Evolutionary conservation across 2,113 vertebrate genomes (phyloP).

Genomic region (Globicephala melas): DNA sequence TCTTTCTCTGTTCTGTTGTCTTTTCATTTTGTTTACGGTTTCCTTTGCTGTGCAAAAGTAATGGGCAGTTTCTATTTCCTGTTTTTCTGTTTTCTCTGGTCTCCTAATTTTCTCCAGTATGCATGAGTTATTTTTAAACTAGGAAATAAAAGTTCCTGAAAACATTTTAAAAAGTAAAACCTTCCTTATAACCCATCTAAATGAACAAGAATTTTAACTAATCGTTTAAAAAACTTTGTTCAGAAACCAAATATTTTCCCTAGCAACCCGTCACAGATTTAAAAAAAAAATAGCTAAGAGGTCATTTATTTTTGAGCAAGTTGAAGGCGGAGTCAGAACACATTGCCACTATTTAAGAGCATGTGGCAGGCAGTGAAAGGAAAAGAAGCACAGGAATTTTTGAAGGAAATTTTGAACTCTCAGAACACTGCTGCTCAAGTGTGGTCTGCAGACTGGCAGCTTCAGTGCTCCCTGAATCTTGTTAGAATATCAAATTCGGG

Average conservation of each 20-base stretch:
- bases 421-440: not conserved
- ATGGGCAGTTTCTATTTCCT: not conserved
- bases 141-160: not conserved
- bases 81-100: not conserved
- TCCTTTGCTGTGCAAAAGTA: no score
- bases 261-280: not conserved
- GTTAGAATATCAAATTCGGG: not conserved
- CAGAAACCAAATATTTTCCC: not conserved
- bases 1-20: no score
- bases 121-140: not conserved
- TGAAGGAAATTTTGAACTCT: not conserved
- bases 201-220: not conserved
- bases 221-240: not conserved
- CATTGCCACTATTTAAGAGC: not conserved
- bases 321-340: not conserved
- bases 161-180: not conserved
- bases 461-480: not conserved
- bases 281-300: not conserved
- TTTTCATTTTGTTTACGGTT: no score
- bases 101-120: not conserved
- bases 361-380: not conserved
- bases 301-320: not conserved
- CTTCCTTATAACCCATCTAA: not conserved
- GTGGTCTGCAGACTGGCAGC: not conserved
- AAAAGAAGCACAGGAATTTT: not conserved